Conservation (phyloP, 2,113 vertebrate genomes). For the Enhydra lutris region DNA sequence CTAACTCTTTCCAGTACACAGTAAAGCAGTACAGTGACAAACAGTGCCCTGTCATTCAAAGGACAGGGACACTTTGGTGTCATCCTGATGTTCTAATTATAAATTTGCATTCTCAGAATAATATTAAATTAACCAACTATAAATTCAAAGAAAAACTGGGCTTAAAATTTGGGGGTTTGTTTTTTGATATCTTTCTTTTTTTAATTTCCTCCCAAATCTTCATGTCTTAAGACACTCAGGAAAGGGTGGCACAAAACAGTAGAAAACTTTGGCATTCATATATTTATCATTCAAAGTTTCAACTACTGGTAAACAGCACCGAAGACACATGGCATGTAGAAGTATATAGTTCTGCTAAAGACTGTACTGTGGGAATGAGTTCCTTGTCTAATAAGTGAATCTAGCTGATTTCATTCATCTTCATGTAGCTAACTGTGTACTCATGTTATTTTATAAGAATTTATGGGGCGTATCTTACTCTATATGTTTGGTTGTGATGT, state of each 20-base stretch:
- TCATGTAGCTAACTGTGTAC: not conserved
- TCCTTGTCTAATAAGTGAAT: not conserved
- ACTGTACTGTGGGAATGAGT: not conserved
- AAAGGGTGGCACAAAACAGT: not conserved
- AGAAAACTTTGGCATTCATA: not conserved
- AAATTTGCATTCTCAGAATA: not conserved
- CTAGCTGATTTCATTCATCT: not conserved
- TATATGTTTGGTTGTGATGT: not conserved
- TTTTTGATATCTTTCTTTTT: not conserved
- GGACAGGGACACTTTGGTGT: not conserved
- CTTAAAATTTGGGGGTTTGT: not conserved
- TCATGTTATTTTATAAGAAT: not conserved
- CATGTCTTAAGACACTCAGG: not conserved
- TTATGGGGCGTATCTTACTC: not conserved
- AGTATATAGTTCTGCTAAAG: not conserved
- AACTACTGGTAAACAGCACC: not conserved
- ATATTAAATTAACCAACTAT: not conserved
- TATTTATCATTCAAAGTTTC: not conserved
- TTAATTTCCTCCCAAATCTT: not conserved
- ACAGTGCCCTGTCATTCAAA: not conserved
- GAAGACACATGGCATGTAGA: not conserved
- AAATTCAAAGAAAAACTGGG: not conserved
- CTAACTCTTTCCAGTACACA: slow-evolving; percentile 21
- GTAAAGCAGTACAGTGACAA: not conserved
- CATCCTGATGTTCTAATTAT: not conserved